Percentiles rank a stretch among this genome's conserved stretches.
Evolutionary conservation across 1,140 invertebrate species (phyloP).

Genomic region (Choristoneura fumiferana): DNA sequence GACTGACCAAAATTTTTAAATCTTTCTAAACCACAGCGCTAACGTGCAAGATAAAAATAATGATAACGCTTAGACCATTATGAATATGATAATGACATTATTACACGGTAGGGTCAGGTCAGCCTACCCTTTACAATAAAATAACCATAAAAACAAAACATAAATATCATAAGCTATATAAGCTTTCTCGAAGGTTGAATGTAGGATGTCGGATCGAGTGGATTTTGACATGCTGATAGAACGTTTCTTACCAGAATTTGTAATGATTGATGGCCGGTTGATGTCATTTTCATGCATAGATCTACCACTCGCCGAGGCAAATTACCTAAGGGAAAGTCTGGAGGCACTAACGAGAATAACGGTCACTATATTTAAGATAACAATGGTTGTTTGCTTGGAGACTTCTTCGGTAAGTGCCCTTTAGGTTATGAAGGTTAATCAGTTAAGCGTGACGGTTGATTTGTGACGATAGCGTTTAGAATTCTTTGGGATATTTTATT

Average conservation of each 20-base stretch:
- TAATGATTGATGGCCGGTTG: constrained; percentile 11
- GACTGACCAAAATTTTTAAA: too few relatives aligned
- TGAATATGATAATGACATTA: constrained; percentile 6
- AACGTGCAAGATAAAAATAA: too few relatives aligned
- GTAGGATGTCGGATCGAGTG: neutral
- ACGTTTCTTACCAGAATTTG: neutral
- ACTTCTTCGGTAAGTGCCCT: constrained; percentile 6
- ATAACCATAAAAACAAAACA: constrained; percentile 7
- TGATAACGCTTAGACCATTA: neutral
- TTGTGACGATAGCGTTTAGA: constrained; percentile 5
- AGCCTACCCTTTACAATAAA: constrained; percentile 5
- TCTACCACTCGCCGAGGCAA: neutral
- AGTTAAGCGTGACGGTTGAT: neutral
- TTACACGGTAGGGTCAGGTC: constrained; percentile 5
- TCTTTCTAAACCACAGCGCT: too few relatives aligned
- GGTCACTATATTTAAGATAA: constrained; percentile 5
- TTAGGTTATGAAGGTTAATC: constrained; percentile 11
- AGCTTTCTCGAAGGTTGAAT: constrained; percentile 1
- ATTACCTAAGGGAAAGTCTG: constrained; percentile 11
- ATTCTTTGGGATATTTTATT: neutral
- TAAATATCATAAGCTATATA: too few relatives aligned
- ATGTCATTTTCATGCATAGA: constrained; percentile 2
- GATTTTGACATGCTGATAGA: constrained; percentile 15
- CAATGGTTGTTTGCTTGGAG: constrained; percentile 4
- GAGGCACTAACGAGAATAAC: neutral